Evolutionary conservation across 2,888 invertebrate genomes (phyloP).

Genomic region (Chloromyia formosa): DNA sequence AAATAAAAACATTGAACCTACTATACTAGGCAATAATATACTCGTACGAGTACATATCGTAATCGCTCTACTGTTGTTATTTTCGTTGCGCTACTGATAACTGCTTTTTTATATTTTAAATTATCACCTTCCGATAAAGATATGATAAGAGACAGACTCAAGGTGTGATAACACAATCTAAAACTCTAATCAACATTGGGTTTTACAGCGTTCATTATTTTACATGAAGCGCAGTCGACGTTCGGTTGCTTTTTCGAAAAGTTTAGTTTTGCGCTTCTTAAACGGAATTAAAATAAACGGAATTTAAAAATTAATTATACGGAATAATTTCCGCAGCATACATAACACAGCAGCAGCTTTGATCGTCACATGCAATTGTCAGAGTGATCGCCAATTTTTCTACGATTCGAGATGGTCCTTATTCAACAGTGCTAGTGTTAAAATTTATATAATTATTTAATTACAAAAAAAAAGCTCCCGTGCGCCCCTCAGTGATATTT

Average conservation of each 20-base stretch:
- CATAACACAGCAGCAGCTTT: slow-evolving; percentile 4
- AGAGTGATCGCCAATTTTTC: not conserved
- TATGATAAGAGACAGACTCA: slow-evolving; percentile 49
- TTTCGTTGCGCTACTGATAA: slow-evolving; percentile 29
- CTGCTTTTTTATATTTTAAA: slow-evolving; percentile 43
- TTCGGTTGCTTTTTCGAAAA: slow-evolving; percentile 37
- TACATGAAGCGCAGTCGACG: slow-evolving; percentile 34
- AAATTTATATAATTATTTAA: too few relatives aligned
- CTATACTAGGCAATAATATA: too few relatives aligned
- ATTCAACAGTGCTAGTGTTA: not conserved
- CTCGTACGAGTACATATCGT: too few relatives aligned
- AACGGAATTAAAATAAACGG: not conserved
- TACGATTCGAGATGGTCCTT: not conserved
- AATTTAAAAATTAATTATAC: slow-evolving; percentile 12
- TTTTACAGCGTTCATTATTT: slow-evolving; percentile 34
- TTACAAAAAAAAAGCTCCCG: too few relatives aligned
- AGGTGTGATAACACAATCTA: slow-evolving; percentile 52
- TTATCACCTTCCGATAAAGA: slow-evolving; percentile 50
- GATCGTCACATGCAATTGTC: not conserved
- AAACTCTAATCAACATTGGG: slow-evolving; percentile 48
- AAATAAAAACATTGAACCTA: slow-evolving; percentile 16
- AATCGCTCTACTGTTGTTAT: slow-evolving; percentile 9
- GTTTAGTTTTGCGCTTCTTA: slow-evolving; percentile 25
- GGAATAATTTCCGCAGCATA: too few relatives aligned
- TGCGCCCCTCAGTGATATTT: not conserved